Percentiles rank a stretch among this genome's conserved stretches.
Conservation (phyloP, 2,113 vertebrate species). For the Phaetusa simplex region DNA sequence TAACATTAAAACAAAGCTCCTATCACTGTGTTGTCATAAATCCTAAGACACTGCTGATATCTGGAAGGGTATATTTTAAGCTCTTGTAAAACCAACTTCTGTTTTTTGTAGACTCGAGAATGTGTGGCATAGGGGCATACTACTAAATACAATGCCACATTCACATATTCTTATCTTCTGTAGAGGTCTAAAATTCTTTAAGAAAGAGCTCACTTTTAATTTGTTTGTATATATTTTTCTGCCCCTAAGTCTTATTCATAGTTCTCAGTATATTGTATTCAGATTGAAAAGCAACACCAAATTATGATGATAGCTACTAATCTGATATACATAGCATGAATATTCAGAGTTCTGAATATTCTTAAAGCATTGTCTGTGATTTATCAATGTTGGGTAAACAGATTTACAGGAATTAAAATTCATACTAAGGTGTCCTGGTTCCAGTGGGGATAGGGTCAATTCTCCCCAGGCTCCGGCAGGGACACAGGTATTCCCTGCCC, state of each 20-base stretch:
- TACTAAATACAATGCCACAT: not conserved
- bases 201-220: not conserved
- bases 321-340: not conserved
- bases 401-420: not conserved
- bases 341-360: not conserved
- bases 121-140: not conserved
- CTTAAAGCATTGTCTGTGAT: not conserved
- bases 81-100: not conserved
- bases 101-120: not conserved
- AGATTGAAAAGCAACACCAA: not conserved
- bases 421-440: not conserved
- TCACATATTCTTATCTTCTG: not conserved
- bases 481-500: too few relatives aligned
- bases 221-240: not conserved
- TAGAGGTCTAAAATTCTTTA: not conserved
- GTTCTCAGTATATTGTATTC: not conserved
- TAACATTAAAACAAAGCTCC: not conserved
- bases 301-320: not conserved
- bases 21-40: not conserved
- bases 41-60: not conserved
- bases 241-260: not conserved
- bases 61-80: not conserved
- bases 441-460: too few relatives aligned
- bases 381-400: not conserved
- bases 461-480: too few relatives aligned